Percentiles rank a stretch among this genome's conserved stretches.
These are phyloP conservation scores for Pao palembangensis DNA, from an alignment of 2,113 vertebrate species.

Conservation along the genomic window DNA sequence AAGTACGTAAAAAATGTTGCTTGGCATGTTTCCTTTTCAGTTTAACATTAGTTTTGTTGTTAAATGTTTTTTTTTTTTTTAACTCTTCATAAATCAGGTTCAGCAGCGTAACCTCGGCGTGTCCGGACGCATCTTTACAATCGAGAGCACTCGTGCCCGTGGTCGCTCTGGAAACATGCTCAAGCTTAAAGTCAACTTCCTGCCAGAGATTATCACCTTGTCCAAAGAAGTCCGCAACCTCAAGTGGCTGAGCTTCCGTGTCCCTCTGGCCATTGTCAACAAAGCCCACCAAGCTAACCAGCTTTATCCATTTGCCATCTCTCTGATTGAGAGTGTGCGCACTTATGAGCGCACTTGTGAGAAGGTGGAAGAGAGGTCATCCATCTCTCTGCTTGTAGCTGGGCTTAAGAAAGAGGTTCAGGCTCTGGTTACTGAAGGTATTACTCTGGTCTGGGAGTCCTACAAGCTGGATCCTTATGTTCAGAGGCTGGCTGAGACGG, in stretches of 20 bases:
- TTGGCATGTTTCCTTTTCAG: not conserved
- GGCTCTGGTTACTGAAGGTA: slow-evolving; percentile 91
- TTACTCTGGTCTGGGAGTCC: slow-evolving; percentile 96
- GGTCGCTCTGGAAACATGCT: slow-evolving; percentile 90
- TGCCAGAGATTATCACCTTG: slow-evolving; percentile 97
- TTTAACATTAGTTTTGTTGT: not conserved
- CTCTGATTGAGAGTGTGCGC: slow-evolving; percentile 95
- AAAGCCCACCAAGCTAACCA: slow-evolving; percentile 99
- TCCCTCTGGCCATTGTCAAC: slow-evolving; percentile 95
- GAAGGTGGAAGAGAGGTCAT: slow-evolving; percentile 93
- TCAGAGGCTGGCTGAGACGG: slow-evolving; percentile 93
- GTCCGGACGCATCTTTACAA: slow-evolving; percentile 96
- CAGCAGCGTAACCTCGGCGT: slow-evolving; percentile 98
- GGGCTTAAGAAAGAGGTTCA: slow-evolving; percentile 97
- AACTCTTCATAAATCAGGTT: slow-evolving; percentile 42
- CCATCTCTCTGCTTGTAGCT: slow-evolving; percentile 90
- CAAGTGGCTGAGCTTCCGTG: slow-evolving; percentile 98
- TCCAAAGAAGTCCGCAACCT: slow-evolving; percentile 98
- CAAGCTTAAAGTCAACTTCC: slow-evolving; percentile 97
- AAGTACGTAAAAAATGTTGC: slow-evolving; percentile 67
- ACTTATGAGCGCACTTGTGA: slow-evolving; percentile 96
- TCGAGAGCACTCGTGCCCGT: slow-evolving; percentile 89
- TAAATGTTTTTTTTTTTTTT: not conserved
- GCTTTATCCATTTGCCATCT: slow-evolving; percentile 97
- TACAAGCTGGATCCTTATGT: slow-evolving; percentile 98